Evolutionary conservation across 2,113 vertebrate species (phyloP).

Genomic region (Hyperopisus bebe): DNA sequence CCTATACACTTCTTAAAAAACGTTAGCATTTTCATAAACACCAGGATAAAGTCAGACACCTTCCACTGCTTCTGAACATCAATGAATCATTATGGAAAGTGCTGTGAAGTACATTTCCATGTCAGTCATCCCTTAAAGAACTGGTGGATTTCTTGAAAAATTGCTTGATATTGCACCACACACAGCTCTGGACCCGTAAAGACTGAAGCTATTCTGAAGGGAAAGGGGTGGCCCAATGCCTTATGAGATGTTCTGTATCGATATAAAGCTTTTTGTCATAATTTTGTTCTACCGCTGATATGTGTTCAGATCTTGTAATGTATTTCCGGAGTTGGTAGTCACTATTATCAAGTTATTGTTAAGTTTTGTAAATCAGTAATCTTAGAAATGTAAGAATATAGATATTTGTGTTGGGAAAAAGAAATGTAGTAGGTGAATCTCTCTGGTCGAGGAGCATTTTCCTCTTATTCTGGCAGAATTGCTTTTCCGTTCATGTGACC

Average conservation of each 20-base stretch:
- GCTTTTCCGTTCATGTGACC: conserved; percentile 13
- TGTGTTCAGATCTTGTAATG: not conserved
- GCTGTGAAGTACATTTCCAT: not conserved
- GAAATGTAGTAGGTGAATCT: not conserved
- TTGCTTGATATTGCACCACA: not conserved
- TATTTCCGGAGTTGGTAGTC: not conserved
- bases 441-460: not conserved
- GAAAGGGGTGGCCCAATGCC: not conserved
- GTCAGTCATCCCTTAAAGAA: not conserved
- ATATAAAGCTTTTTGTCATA: not conserved
- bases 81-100: not conserved
- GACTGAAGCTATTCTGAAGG: not conserved
- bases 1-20: not conserved
- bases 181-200: not conserved
- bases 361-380: not conserved
- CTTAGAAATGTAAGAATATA: not conserved
- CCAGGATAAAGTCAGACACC: not conserved
- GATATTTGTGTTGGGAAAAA: not conserved
- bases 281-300: not conserved
- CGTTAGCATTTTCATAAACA: not conserved
- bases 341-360: not conserved
- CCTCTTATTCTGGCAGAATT: conserved; percentile 8
- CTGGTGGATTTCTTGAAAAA: not conserved
- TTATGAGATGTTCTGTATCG: not conserved
- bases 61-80: not conserved